Base-by-base conservation (phyloP, 1,140 invertebrate species). In the Sweltsa coloradensis region DNA sequence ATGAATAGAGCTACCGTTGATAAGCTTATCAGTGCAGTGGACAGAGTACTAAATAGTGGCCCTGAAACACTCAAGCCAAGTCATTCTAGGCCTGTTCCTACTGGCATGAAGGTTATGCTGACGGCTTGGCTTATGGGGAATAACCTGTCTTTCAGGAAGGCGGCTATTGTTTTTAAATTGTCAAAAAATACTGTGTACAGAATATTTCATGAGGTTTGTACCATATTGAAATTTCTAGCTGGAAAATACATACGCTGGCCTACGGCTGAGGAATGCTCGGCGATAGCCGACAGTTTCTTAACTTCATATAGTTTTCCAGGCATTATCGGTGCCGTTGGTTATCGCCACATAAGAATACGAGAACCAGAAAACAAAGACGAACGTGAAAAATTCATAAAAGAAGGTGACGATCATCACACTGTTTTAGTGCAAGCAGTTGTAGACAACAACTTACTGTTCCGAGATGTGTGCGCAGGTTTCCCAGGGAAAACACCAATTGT, bases 391-490 rank as follows among this genome's bases (percentile, higher is more conserved):
- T 53, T 50, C 41, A 51, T 47, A 41, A 53, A 53, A 31, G 40
- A 22, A 25, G 29, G 37, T 21, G 44, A 45, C 16, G 34, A 47
- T 9, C 34, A 47, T 24, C 46, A 55, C 42, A 45, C 53, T 11
- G 49, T 55, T 27, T 26, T 55, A 5, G 22, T 55, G 11, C 53
- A 55, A 44, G 51, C 52, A n/a, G 53, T 55, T 40, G 51, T 49
- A 41, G 53, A 55, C 45, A 46, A 51, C 49, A 41, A 51, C 18
- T 24, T 49, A 16, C 18, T 45, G 36, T 47, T 55, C 26, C 37
- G 51, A 14, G 51, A 55, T 45, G 39, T 55, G 14, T 53, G 42
- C 45, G 51, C 45, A 0, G 53, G 53, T 13, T 53, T 27, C 29
- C 53, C 53, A 13, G 51, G 53, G 24, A 45, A 49, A 26, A 55